Percentiles rank a stretch among this genome's conserved stretches.
Conservation (phyloP, 2,113 vertebrate genomes). For the Aphelocoma coerulescens region DNA sequence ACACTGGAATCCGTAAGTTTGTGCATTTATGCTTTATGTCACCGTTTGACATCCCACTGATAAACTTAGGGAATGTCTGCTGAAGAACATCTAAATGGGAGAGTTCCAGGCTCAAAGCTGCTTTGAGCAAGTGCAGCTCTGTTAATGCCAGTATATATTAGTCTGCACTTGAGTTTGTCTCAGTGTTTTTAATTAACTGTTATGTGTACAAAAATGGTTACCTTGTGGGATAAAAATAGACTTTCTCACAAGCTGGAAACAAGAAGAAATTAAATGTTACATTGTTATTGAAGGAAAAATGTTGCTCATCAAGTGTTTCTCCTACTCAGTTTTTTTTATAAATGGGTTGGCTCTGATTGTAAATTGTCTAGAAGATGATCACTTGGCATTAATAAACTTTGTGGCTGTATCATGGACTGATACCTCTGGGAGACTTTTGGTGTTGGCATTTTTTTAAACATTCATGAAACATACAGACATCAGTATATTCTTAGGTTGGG, state of each 20-base stretch:
- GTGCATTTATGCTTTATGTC: neutral
- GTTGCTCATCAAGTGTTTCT: constrained; percentile 32
- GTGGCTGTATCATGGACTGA: neutral
- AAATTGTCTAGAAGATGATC: neutral
- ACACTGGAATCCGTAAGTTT: constrained; percentile 97
- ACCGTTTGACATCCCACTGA: neutral
- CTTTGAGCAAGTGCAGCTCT: neutral
- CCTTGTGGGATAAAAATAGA: constrained; percentile 20
- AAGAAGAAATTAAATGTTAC: constrained; percentile 3
- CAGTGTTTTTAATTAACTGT: constrained; percentile 18
- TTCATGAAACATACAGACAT: neutral
- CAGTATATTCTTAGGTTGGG: neutral
- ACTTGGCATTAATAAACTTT: neutral
- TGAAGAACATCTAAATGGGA: neutral
- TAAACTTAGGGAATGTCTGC: neutral
- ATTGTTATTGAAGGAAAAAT: constrained; percentile 9
- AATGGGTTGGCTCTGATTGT: neutral
- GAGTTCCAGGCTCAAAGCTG: neutral
- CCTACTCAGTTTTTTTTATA: neutral
- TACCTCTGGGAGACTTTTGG: neutral
- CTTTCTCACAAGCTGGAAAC: neutral
- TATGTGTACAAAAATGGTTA: constrained; percentile 13
- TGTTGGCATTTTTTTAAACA: neutral
- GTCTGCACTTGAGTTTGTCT: neutral
- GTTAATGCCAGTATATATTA: neutral